Base-by-base conservation (phyloP, 2,888 invertebrate genomes). In the Girardia tigrina region DNA sequence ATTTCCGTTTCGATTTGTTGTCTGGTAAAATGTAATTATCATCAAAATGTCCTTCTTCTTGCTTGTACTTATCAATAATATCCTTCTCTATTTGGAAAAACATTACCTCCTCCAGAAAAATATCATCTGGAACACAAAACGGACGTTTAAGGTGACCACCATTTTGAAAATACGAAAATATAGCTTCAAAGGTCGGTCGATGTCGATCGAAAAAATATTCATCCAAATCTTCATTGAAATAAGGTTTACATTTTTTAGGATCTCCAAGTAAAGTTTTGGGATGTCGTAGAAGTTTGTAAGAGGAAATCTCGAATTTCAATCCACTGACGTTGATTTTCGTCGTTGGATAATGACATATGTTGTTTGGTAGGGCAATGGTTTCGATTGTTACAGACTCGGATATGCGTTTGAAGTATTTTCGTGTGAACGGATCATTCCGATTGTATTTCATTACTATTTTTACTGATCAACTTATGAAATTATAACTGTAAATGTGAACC, bases 191-290 rank as follows among this genome's bases (percentile, higher is more conserved):
- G 4, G 82, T 82, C 16, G 83, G 83, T 78, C 84, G 78, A 77
- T 84, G 83, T 42, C 84, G 78, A 77, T 84, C 83, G 75, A 84
- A 82, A 78, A 84, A 84, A 76, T 81, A 82, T 77, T 84, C 84
- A 73, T 82, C 80, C 70, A 81, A 78, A 73, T 79, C 79, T 70
- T 80, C 79, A 77, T 84, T 83, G 77, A 81, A 84, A 79, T 80
- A 83, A 78, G 80, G 79, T 56, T 80, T 79, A n/a, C 83, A 78
- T 78, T 82, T 83, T 36, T 80, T 78, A 0, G 83, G 82, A 77
- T 83, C 81, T 0, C 84, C 84, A 0, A 84, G 79, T 28, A 84
- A 78, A 0, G 84, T 84, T 23, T 80, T 80, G 1, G 84, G 84
- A 72, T 83, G 83, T 69, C 78, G 78, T 72, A 83, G 81, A n/a